phyloP scores from a whole-genome alignment of 2,797 vertebrate species.

The Mormyrus hasselquistii region DNA sequence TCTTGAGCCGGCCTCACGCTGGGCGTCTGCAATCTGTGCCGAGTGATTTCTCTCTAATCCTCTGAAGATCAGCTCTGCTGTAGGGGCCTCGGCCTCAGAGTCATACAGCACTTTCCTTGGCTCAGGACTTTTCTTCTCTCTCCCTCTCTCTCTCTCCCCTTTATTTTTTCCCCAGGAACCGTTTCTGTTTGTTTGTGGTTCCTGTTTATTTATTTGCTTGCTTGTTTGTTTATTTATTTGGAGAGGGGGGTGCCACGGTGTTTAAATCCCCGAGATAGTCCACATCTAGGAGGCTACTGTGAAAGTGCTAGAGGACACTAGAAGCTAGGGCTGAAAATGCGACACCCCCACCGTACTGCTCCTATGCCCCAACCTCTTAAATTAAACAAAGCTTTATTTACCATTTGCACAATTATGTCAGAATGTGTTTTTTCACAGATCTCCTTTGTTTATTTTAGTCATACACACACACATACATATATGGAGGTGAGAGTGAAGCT shows the following conservation, averaged over 20 bases:
- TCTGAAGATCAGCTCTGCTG: conserved; percentile 7
- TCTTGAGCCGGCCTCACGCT: not conserved
- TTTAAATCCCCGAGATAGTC: not conserved
- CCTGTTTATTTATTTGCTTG: not conserved
- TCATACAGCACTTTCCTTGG: not conserved
- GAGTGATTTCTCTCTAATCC: conserved; percentile 18
- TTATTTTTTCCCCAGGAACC: not conserved
- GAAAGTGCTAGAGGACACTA: not conserved
- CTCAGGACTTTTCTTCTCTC: conserved; percentile 3
- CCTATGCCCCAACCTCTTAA: not conserved
- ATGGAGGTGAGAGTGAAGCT: not conserved
- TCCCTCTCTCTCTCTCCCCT: not conserved
- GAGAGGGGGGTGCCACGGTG: not conserved
- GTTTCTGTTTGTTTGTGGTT: not conserved
- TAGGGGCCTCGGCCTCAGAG: not conserved
- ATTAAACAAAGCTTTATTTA: not conserved
- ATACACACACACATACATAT: not conserved
- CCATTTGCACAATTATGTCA: not conserved
- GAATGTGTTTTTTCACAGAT: not conserved
- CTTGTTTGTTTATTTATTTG: not conserved
- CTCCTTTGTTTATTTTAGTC: not conserved
- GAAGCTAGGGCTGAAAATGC: not conserved
- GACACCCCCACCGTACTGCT: not conserved
- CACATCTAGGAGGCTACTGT: not conserved
- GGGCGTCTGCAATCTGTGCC: conserved; percentile 5